Percentiles rank a stretch among this genome's conserved stretches.
Evolutionary conservation across 2,113 vertebrate genomes (phyloP).

Genomic region (Chlamydotis undulata): DNA sequence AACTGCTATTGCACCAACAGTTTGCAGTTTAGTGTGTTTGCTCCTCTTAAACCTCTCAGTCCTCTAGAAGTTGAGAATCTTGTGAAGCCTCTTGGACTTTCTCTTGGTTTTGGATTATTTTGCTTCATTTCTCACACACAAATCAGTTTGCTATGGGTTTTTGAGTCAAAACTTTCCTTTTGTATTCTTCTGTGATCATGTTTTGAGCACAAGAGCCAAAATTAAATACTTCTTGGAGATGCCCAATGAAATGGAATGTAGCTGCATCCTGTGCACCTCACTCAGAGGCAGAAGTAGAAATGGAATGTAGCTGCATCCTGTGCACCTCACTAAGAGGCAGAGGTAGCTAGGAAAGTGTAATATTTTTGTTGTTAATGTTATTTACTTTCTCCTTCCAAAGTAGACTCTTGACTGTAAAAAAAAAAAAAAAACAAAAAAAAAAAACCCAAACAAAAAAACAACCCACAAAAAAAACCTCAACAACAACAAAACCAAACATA

Average conservation of each 20-base stretch:
- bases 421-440: not conserved
- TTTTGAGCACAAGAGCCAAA: not conserved
- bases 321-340: not conserved
- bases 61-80: not conserved
- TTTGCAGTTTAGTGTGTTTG: not conserved
- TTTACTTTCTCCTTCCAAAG: not conserved
- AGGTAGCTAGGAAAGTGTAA: not conserved
- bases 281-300: not conserved
- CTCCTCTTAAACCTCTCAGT: not conserved
- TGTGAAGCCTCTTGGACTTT: not conserved
- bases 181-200: not conserved
- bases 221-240: not conserved
- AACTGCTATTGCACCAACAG: fast-evolving
- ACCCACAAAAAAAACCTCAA: too few species aligned
- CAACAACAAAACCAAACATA: too few species aligned
- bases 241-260: not conserved
- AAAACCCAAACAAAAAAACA: too few species aligned
- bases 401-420: not conserved
- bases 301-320: not conserved
- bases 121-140: not conserved
- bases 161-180: not conserved
- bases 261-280: not conserved
- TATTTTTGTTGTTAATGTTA: not conserved
- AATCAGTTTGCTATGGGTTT: not conserved
- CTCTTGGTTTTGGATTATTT: not conserved